Percentiles rank a stretch among this genome's conserved stretches.
Evolutionary conservation across 2,797 vertebrate species (phyloP).

Genomic region (Naso thynnoides): DNA sequence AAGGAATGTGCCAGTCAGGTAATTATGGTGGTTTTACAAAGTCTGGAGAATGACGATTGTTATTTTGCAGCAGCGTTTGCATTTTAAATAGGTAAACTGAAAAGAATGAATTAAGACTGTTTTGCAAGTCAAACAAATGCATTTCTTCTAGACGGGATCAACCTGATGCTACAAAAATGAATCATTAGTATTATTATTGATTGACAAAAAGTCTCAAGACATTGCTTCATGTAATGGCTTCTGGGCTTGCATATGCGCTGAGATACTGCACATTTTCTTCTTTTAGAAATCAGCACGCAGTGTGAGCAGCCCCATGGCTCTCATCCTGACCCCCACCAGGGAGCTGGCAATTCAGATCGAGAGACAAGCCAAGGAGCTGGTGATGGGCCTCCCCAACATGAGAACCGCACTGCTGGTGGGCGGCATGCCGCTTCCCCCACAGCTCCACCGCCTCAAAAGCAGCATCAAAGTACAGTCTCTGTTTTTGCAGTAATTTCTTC

Average conservation of each 20-base stretch:
- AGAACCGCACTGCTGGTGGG: conserved; percentile 95
- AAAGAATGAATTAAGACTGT: background rate
- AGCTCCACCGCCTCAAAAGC: conserved; percentile 93
- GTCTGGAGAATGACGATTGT: background rate
- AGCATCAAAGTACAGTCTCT: conserved; percentile 89
- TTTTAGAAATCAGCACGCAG: conserved; percentile 62
- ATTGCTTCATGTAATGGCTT: background rate
- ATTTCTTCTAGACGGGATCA: background rate
- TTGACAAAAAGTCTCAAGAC: background rate
- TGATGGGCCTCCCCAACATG: conserved; percentile 92
- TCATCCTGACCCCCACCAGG: conserved; percentile 94
- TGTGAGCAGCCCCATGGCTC: conserved; percentile 77
- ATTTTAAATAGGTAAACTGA: background rate
- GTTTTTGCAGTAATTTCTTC: background rate
- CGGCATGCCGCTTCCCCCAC: conserved; percentile 93
- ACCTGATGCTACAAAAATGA: background rate
- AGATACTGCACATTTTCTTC: background rate
- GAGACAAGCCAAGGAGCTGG: conserved; percentile 92
- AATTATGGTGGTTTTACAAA: background rate
- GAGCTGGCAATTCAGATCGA: conserved; percentile 98
- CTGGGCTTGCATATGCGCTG: background rate
- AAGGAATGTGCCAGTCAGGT: too few relatives aligned
- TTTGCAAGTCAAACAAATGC: background rate
- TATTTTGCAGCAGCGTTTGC: background rate
- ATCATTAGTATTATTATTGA: background rate